Conservation (phyloP, 2,113 vertebrate species). For the Pomatostomus ruficeps region DNA sequence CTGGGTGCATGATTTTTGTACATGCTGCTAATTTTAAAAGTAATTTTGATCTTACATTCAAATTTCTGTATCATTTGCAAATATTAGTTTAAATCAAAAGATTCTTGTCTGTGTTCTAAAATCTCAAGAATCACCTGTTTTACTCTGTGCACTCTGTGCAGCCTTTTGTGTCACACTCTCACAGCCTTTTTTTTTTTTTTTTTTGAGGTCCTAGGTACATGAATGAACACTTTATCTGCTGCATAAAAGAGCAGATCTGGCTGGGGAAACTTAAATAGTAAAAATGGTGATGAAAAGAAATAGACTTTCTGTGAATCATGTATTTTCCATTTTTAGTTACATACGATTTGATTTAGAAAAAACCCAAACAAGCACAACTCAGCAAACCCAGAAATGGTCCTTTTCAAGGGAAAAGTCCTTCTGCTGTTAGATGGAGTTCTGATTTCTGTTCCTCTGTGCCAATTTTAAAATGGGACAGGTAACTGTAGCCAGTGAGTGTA, state of each 20-base stretch:
- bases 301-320: neutral
- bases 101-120: neutral
- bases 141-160: neutral
- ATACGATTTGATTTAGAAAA: neutral
- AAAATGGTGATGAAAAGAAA: neutral
- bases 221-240: neutral
- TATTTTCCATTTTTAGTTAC: neutral
- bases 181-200: neutral
- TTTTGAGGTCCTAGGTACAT: neutral
- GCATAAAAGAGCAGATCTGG: neutral
- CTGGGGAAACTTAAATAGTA: neutral
- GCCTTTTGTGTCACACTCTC: neutral
- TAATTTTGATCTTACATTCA: neutral
- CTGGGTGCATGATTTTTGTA: neutral
- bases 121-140: neutral
- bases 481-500: neutral
- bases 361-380: neutral
- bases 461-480: neutral
- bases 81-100: neutral
- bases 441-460: neutral
- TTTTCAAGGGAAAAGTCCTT: neutral
- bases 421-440: neutral
- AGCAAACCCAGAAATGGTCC: rapidly evolving
- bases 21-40: neutral
- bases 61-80: neutral